A percentile compares a stretch with the other conserved stretches of the same genome.
phyloP scores from a whole-genome alignment of 2,113 vertebrate species.

The Pygoscelis adeliae region DNA sequence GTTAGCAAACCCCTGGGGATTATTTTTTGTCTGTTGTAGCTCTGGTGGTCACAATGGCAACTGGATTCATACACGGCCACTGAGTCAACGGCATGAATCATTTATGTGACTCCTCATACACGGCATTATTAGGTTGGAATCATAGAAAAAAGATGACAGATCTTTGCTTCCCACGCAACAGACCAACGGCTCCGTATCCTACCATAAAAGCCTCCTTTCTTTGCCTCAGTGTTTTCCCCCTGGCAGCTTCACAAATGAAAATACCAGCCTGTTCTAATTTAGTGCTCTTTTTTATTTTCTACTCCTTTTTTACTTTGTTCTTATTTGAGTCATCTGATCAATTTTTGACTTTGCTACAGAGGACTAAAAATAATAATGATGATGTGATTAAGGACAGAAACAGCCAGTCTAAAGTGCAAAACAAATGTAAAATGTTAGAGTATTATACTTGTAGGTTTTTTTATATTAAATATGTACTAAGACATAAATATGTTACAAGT shows the following conservation, averaged over 20 bases:
- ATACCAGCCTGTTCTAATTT: neutral
- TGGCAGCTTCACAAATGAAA: neutral
- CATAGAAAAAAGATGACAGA: neutral
- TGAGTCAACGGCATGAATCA: slow-evolving; percentile 47
- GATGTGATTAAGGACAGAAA: neutral
- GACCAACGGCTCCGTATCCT: neutral
- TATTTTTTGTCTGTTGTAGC: neutral
- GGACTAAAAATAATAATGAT: neutral
- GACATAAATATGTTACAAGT: neutral
- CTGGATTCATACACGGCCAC: neutral
- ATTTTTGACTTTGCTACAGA: neutral
- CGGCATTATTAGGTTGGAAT: slow-evolving; percentile 46
- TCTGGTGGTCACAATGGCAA: slow-evolving; percentile 42
- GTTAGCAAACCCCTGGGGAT: slow-evolving; percentile 14
- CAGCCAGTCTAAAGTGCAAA: neutral
- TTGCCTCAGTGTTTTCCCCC: neutral
- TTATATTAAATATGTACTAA: neutral
- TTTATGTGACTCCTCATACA: slow-evolving; percentile 49
- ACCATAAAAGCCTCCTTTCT: neutral
- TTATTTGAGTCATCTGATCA: neutral
- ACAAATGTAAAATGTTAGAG: neutral
- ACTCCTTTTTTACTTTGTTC: neutral
- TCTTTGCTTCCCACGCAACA: neutral
- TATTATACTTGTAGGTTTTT: neutral
- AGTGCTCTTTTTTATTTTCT: neutral